phyloP scores from a whole-genome alignment of 2,797 vertebrate species.

The Xyrichtys novacula region DNA sequence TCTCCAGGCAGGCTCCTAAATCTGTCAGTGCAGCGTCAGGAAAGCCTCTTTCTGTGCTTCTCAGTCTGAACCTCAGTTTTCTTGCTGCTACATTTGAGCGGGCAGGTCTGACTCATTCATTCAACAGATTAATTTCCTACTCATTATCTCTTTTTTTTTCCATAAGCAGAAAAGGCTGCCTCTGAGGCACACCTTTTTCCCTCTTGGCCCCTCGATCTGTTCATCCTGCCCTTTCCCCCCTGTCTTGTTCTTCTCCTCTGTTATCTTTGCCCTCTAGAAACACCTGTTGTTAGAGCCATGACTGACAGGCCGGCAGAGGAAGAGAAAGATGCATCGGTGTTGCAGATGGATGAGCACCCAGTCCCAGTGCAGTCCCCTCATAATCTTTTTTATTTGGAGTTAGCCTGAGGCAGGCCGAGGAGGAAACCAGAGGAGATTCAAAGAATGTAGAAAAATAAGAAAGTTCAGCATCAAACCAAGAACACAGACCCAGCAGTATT shows the following conservation, averaged over 20 bases:
- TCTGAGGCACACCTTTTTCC: slow-evolving; percentile 20
- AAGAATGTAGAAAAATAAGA: slow-evolving; percentile 16
- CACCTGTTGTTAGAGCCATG: slow-evolving; percentile 33
- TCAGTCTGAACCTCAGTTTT: slow-evolving; percentile 4
- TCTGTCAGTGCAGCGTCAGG: slow-evolving; percentile 40
- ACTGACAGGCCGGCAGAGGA: neutral
- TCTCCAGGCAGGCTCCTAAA: slow-evolving; percentile 25
- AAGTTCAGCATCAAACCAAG: slow-evolving; percentile 11
- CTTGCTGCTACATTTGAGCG: neutral
- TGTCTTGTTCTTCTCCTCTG: neutral
- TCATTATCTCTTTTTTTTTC: neutral
- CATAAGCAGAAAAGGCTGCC: slow-evolving; percentile 14
- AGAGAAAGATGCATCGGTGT: neutral
- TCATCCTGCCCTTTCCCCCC: neutral
- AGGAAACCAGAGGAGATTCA: slow-evolving; percentile 13
- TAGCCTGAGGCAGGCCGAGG: neutral
- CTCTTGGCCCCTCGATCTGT: slow-evolving; percentile 25
- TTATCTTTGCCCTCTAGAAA: slow-evolving; percentile 15
- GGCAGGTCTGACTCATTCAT: slow-evolving; percentile 27
- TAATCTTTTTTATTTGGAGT: slow-evolving; percentile 13
- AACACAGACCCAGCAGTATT: slow-evolving; percentile 10
- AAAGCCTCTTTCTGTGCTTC: slow-evolving; percentile 35
- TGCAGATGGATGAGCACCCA: slow-evolving; percentile 25
- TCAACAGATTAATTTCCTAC: neutral
- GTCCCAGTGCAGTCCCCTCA: slow-evolving; percentile 24